These are phyloP conservation scores for Nephrotoma appendiculata DNA, from an alignment of 2,888 invertebrate species.

Conservation along the genomic window DNA sequence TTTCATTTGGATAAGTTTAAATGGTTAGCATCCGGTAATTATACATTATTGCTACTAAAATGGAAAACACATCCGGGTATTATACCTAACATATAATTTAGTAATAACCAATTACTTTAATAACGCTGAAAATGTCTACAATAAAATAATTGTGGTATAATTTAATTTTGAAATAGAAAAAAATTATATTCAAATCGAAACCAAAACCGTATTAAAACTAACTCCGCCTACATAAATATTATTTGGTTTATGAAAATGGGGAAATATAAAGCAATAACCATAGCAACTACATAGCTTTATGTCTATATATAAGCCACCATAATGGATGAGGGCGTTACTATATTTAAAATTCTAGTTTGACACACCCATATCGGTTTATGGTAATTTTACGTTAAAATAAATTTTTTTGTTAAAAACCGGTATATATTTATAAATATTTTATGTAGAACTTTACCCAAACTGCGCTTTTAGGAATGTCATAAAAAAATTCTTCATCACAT, in stretches of 20 bases:
- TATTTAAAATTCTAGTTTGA: neutral
- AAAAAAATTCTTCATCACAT: neutral
- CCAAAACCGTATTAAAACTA: neutral
- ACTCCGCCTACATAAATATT: neutral
- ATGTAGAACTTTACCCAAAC: neutral
- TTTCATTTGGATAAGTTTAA: too few species aligned
- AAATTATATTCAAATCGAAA: neutral
- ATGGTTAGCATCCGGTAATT: too few species aligned
- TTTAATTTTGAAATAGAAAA: neutral
- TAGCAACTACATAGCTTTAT: neutral
- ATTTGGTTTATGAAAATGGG: neutral
- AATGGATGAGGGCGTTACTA: neutral
- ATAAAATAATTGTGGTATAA: neutral
- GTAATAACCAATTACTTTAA: neutral
- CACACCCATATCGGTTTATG: neutral
- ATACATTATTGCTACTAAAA: neutral
- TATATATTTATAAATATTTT: neutral
- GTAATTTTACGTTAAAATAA: neutral
- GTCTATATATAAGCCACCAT: neutral
- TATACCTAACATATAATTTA: neutral
- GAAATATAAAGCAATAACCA: neutral
- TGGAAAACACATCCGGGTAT: neutral
- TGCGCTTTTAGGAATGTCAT: neutral
- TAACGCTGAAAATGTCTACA: neutral
- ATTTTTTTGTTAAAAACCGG: neutral